Evolutionary conservation across 2,888 invertebrate species (phyloP).

Genomic region (Thereva nobilitata): DNA sequence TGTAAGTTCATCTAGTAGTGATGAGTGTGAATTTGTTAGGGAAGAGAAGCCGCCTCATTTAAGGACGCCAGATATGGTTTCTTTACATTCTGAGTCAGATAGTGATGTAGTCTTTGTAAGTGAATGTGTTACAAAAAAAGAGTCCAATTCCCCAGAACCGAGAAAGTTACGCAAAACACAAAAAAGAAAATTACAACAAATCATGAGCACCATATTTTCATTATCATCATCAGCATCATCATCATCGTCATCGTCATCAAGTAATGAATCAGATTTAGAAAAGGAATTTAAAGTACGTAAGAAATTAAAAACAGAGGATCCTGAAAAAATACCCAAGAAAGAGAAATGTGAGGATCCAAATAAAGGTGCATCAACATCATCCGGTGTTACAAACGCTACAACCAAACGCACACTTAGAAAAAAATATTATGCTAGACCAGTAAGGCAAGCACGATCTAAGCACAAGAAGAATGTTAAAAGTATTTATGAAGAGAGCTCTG

Average conservation of each 20-base stretch:
- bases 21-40: constrained; percentile 56
- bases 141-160: background rate
- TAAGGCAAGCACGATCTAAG: constrained; percentile 24
- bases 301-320: constrained; percentile 6
- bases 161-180: background rate
- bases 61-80: constrained; percentile 57
- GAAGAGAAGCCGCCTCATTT: constrained; percentile 58
- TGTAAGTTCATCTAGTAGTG: constrained; percentile 51
- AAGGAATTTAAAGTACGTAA: background rate
- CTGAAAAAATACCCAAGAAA: constrained; percentile 7
- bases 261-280: no score
- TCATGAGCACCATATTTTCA: background rate
- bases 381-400: constrained; percentile 30
- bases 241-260: no score
- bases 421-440: constrained; percentile 39
- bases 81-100: constrained; percentile 54
- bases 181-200: constrained; percentile 26
- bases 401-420: constrained; percentile 22
- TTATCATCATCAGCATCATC: no score
- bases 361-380: constrained; percentile 40
- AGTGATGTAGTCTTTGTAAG: constrained; percentile 57
- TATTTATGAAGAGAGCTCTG: constrained; percentile 37
- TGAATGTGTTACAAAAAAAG: constrained; percentile 32
- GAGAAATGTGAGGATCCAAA: constrained; percentile 33
- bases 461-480: constrained; percentile 26